Evolutionary conservation across 2,888 invertebrate genomes (phyloP), one percentile per base, ranked within the genome.

Genomic region (Drosophila diplacantha): DNA sequence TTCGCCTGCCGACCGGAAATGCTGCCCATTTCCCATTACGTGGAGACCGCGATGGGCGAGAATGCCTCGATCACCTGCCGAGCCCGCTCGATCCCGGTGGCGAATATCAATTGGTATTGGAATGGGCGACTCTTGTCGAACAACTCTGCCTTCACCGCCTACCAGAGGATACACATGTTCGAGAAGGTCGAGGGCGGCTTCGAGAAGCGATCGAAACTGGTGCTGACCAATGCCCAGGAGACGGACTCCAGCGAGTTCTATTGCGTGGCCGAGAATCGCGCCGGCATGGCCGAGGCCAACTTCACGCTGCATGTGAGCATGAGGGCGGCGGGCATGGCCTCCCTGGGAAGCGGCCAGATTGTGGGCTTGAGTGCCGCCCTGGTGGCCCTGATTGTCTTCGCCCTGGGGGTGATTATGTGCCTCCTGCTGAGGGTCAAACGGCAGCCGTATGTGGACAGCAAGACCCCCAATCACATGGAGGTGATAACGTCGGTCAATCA

Each of bases 201-300:
- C 61, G 93, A 93, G 83, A 95, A 94, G 88, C 91, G 91, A 71
- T 95, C 95, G 63, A 91, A 91, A 8, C 89, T 96, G 63, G 91
- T 94, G 57, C 89, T 96, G 41, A 94, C 94, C 32, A 95, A 95
- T 85, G 94, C 94, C 20, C 94, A 95, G 88, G 94, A 95, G 87
- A 91, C 93, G 3, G 95, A 95, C 85, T 93, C 94, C 1, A 93
- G 93, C 59, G 95, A 95, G 81, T 95, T 96, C 88, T 94, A 94
- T 86, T 96, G 96, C 87, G 93, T 95, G 2, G 96, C 96, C 9
- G 95, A 96, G 88, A 97, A 96, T 88, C 92, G 93, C 65, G 96
- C 95, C 5, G 96, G 96, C 22, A 94, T 92, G 82, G 93, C 94
- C 32, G 95, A 95, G 89, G 95, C 95, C 14, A 96, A 96, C 88